A percentile compares a stretch with the other conserved stretches of the same genome.
These are phyloP conservation scores for Drosophila ercepeae DNA, from an alignment of 1,140 invertebrate genomes.

Conservation along the genomic window DNA sequence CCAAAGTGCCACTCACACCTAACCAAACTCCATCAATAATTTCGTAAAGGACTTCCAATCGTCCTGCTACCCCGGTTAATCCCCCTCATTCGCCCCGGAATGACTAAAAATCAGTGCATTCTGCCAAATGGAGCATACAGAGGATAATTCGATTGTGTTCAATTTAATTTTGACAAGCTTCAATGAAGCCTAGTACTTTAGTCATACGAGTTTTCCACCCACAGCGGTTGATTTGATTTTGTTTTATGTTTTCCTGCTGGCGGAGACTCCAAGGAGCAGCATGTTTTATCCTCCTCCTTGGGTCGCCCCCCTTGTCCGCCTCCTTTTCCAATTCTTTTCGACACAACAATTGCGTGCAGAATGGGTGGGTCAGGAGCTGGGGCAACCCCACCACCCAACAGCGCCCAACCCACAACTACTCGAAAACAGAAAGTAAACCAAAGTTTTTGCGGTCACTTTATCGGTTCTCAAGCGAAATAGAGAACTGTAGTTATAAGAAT, in stretches of 20 bases:
- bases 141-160: constrained; percentile 83
- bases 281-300: constrained; percentile 20
- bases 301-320: constrained; percentile 11
- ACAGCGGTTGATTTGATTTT: constrained; percentile 75
- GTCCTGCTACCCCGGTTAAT: neutral
- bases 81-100: constrained; percentile 1
- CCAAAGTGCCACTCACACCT: constrained; percentile 53
- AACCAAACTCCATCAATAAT: neutral
- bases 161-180: constrained; percentile 84
- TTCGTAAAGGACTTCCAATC: neutral
- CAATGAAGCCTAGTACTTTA: constrained; percentile 56
- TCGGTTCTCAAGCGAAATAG: constrained; percentile 44
- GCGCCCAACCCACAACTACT: no score
- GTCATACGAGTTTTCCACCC: constrained; percentile 23
- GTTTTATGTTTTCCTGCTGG: constrained; percentile 77
- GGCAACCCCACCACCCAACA: no score
- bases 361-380: constrained; percentile 8
- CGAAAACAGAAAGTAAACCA: constrained; percentile 19
- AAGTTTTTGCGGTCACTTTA: constrained; percentile 71
- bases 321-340: constrained; percentile 37
- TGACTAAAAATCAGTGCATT: constrained; percentile 38
- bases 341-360: constrained; percentile 53
- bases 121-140: constrained; percentile 75
- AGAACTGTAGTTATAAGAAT: constrained; percentile 20
- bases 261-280: constrained; percentile 29